Percentiles rank a stretch among this genome's conserved stretches.
Evolutionary conservation across 2,797 vertebrate genomes (phyloP).

Genomic region (Erethizon dorsatum): DNA sequence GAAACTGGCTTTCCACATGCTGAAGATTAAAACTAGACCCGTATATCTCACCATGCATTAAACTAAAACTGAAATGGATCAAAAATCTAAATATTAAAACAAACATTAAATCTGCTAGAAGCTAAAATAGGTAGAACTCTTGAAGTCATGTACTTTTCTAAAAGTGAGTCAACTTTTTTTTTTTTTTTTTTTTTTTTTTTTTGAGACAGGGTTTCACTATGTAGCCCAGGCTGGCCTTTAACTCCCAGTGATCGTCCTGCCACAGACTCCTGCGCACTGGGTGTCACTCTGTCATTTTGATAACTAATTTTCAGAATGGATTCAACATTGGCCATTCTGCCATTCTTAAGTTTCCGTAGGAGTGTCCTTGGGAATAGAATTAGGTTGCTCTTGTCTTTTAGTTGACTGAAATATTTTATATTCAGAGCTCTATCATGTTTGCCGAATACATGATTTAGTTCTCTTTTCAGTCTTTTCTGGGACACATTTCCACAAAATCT

Average conservation of each 20-base stretch:
- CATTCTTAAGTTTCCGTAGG: constrained; percentile 96
- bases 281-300: constrained; percentile 95
- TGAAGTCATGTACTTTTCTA: too few species aligned
- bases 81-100: too few species aligned
- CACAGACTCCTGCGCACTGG: neutral
- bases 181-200: neutral
- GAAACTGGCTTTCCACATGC: too few species aligned
- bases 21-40: too few species aligned
- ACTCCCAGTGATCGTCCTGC: constrained; percentile 44
- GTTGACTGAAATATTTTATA: constrained; percentile 95
- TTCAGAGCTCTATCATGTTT: constrained; percentile 96
- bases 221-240: neutral
- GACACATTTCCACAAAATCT: constrained; percentile 97
- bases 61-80: too few species aligned
- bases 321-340: constrained; percentile 95
- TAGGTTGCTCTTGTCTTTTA: constrained; percentile 96
- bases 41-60: too few species aligned
- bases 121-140: too few species aligned
- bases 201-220: neutral
- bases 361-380: constrained; percentile 95
- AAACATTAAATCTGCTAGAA: too few species aligned
- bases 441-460: constrained; percentile 98
- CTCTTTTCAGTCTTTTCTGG: constrained; percentile 96
- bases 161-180: too few species aligned
- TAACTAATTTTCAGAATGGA: constrained; percentile 97